Conservation (phyloP, 2,888 invertebrate genomes). For the Brachycybe producta region DNA sequence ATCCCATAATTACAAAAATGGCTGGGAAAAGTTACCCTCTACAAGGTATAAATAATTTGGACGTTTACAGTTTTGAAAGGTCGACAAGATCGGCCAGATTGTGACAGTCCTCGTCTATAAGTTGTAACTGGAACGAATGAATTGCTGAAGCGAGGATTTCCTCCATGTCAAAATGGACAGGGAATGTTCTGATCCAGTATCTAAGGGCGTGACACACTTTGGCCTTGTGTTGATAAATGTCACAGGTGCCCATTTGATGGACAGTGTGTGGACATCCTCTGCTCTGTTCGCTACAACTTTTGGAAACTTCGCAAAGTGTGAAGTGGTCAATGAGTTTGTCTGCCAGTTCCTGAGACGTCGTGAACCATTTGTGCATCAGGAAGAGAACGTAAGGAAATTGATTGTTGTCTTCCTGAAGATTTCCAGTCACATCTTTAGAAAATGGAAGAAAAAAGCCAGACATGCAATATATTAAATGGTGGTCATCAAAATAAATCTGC, state of each 20-base stretch:
- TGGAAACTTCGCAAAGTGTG: conserved; percentile 16
- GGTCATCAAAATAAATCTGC: too few species aligned
- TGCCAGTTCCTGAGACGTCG: conserved; percentile 35
- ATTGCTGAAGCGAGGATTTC: conserved; percentile 34
- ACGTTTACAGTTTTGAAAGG: conserved; percentile 37
- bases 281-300: conserved; percentile 13
- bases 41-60: too few species aligned
- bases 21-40: too few species aligned
- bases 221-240: conserved; percentile 24
- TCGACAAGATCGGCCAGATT: conserved; percentile 35
- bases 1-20: too few species aligned
- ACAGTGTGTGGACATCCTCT: conserved; percentile 21
- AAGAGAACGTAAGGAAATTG: conserved; percentile 35
- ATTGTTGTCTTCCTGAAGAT: conserved; percentile 25
- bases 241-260: conserved; percentile 20
- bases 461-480: conserved; percentile 1
- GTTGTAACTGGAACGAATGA: conserved; percentile 32
- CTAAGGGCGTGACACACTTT: conserved; percentile 29
- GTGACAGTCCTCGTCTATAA: conserved; percentile 31
- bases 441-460: too few species aligned
- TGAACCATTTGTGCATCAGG: conserved; percentile 41
- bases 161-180: conserved; percentile 43
- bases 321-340: conserved; percentile 29
- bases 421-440: conserved; percentile 31
- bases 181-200: conserved; percentile 42